Conservation (phyloP, 2,797 vertebrate genomes). For the Crenuchus spilurus region DNA sequence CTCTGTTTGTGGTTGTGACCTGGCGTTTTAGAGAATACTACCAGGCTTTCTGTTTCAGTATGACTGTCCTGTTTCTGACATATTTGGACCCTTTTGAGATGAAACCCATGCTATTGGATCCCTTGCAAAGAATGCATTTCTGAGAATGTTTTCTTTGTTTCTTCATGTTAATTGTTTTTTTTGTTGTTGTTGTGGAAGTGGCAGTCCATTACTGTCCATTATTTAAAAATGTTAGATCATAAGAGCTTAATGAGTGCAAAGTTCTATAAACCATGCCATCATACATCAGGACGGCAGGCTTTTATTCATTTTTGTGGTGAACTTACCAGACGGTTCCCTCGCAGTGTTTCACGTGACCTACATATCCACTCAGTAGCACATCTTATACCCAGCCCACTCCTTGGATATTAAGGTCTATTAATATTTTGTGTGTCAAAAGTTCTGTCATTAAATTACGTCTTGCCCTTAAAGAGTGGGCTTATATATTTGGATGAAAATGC, state of each 20-base stretch:
- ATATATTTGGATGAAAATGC: not conserved
- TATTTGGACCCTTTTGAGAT: not conserved
- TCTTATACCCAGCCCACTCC: not conserved
- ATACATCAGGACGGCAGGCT: too few relatives aligned
- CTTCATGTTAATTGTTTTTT: not conserved
- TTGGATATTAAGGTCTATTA: constrained; percentile 24
- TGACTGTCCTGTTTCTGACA: not conserved
- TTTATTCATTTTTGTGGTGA: constrained; percentile 12
- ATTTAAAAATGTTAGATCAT: not conserved
- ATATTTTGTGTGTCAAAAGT: constrained; percentile 31
- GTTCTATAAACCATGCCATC: constrained; percentile 15
- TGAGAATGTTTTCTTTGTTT: not conserved
- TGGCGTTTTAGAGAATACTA: not conserved
- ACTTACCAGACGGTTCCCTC: constrained; percentile 24
- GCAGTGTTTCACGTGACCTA: constrained; percentile 26
- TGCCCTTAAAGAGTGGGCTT: constrained; percentile 15
- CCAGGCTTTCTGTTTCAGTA: not conserved
- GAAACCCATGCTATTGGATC: too few relatives aligned
- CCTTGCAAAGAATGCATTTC: not conserved
- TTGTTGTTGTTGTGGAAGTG: not conserved
- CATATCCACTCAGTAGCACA: constrained; percentile 16
- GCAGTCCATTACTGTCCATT: not conserved
- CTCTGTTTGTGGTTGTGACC: constrained; percentile 31
- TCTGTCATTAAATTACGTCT: constrained; percentile 31
- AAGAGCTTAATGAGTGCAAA: not conserved